Evolutionary conservation across 53 echinoderm and acorn worm species (phyloP).

Genomic region (Holothuria leucospilota): DNA sequence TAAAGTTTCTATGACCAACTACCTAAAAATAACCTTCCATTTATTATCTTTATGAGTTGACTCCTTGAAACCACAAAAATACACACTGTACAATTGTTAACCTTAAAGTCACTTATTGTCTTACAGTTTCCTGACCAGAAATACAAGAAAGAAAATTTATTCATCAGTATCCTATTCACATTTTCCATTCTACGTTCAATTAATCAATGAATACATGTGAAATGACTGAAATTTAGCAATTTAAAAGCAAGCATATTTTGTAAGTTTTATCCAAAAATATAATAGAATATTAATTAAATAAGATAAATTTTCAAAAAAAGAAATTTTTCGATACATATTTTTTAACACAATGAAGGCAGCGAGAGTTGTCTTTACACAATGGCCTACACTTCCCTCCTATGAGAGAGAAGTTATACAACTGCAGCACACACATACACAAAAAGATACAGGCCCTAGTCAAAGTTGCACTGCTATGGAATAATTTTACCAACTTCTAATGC

Average conservation of each 20-base stretch:
- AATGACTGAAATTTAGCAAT: constrained; percentile 4
- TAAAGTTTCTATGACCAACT: constrained; percentile 12
- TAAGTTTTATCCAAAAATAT: constrained; percentile 35
- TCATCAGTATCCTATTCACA: constrained; percentile 26
- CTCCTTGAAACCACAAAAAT: constrained; percentile 20
- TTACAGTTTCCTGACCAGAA: too few species aligned
- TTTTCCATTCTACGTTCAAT: constrained; percentile 18
- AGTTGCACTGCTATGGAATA: too few species aligned
- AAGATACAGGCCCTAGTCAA: too few species aligned
- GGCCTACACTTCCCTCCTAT: neutral
- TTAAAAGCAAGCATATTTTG: constrained; percentile 37
- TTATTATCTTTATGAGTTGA: constrained; percentile 11
- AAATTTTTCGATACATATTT: constrained; percentile 18
- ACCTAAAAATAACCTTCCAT: constrained; percentile 17
- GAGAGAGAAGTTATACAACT: neutral
- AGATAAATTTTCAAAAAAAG: neutral
- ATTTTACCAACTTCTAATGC: too few species aligned
- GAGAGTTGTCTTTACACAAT: constrained; percentile 20
- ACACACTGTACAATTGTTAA: too few species aligned
- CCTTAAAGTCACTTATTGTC: too few species aligned
- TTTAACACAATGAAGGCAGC: constrained; percentile 14
- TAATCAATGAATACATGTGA: constrained; percentile 35
- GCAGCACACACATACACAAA: constrained; percentile 28
- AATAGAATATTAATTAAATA: constrained; percentile 21
- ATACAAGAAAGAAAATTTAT: constrained; percentile 5